Percentiles rank a stretch among this genome's conserved stretches.
Evolutionary conservation across 2,797 vertebrate species (phyloP).

Genomic region (Sebastes nivosus): DNA sequence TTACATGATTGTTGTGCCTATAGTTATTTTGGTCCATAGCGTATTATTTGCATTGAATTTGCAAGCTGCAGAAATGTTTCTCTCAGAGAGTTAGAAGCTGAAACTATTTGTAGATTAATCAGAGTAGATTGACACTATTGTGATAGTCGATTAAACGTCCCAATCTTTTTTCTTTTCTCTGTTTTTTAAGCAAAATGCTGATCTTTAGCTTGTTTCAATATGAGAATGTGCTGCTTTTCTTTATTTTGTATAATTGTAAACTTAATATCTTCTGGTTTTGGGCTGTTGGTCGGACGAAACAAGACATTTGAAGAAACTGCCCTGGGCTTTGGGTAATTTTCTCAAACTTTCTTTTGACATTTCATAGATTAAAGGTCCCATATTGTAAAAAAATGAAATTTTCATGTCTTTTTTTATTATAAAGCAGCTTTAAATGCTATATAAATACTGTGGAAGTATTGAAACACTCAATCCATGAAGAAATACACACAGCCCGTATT

Average conservation of each 20-base stretch:
- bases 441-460: too few species aligned
- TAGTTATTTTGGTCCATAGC: slow-evolving; percentile 9
- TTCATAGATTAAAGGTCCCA: background rate
- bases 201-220: background rate
- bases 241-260: background rate
- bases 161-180: background rate
- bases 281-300: background rate
- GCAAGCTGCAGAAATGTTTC: background rate
- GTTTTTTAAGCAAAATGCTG: background rate
- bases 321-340: background rate
- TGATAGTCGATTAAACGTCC: background rate
- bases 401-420: too few species aligned
- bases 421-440: too few species aligned
- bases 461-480: fast-evolving
- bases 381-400: too few species aligned
- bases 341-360: background rate
- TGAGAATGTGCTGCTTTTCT: background rate
- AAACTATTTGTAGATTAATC: background rate
- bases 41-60: slow-evolving; percentile 29
- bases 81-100: background rate
- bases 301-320: background rate
- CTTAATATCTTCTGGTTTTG: background rate
- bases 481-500: too few species aligned
- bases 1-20: background rate
- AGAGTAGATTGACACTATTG: background rate